Evolutionary conservation across 1,140 invertebrate genomes (phyloP).

Genomic region (Monomorium pharaonis): DNA sequence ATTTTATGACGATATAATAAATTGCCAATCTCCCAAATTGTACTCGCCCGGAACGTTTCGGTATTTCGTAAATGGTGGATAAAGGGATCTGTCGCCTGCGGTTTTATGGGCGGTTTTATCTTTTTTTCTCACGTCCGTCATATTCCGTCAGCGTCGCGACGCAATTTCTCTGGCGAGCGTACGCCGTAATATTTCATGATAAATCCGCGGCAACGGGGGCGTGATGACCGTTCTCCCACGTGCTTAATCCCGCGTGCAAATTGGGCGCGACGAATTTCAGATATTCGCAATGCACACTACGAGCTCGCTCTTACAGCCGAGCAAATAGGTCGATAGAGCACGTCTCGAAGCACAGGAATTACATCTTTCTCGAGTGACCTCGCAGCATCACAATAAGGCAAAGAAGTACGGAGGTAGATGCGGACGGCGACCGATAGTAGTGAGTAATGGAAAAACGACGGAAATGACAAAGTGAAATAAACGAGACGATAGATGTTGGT

Average conservation of each 20-base stretch:
- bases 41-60: neutral
- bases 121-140: neutral
- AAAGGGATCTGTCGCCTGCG: constrained; percentile 11
- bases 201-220: neutral
- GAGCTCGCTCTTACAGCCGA: neutral
- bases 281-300: neutral
- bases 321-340: neutral
- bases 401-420: neutral
- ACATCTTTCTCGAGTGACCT: neutral
- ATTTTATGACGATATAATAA: constrained; percentile 17
- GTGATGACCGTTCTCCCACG: neutral
- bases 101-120: constrained; percentile 19
- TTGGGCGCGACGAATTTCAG: constrained; percentile 17
- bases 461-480: constrained; percentile 46
- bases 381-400: neutral
- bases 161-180: neutral
- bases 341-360: neutral
- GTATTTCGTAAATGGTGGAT: constrained; percentile 1
- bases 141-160: neutral
- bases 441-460: constrained; percentile 27
- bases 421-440: neutral
- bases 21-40: neutral
- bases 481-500: constrained; percentile 6
- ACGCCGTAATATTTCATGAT: constrained; percentile 49
- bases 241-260: constrained; percentile 31